phyloP scores from a whole-genome alignment of 2,888 invertebrate genomes.

The Mechanitis mazaeus region DNA sequence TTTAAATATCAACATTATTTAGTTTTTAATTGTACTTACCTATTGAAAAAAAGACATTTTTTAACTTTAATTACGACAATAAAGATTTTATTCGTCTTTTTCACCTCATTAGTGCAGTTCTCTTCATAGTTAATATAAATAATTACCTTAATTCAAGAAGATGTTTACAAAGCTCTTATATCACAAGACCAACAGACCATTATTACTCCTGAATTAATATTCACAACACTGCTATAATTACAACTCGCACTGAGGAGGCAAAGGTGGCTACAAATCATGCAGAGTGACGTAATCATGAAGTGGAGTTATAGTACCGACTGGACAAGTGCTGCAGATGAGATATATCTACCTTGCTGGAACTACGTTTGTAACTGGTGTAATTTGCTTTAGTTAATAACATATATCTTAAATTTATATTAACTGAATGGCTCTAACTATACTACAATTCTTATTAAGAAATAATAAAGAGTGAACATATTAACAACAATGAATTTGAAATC shows the following conservation, averaged over 20 bases:
- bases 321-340: slow-evolving; percentile 6
- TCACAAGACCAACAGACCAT: slow-evolving; percentile 3
- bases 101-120: not conserved
- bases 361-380: not conserved
- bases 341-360: slow-evolving; percentile 6
- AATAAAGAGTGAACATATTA: no score
- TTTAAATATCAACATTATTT: no score
- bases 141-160: not conserved
- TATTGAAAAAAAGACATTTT: not conserved
- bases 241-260: slow-evolving; percentile 13
- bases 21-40: no score
- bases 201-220: slow-evolving; percentile 4
- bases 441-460: no score
- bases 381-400: not conserved
- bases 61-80: no score
- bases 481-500: no score
- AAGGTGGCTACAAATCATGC: slow-evolving; percentile 29
- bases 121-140: not conserved
- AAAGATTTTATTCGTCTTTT: no score
- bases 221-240: slow-evolving; percentile 6
- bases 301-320: slow-evolving; percentile 10
- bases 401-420: no score
- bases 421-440: no score
- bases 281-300: slow-evolving; percentile 29
- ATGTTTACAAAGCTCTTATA: not conserved